Percentiles rank a stretch among this genome's conserved stretches.
Evolutionary conservation across 2,888 invertebrate genomes (phyloP).

Genomic region (Alentia gelatinosa): DNA sequence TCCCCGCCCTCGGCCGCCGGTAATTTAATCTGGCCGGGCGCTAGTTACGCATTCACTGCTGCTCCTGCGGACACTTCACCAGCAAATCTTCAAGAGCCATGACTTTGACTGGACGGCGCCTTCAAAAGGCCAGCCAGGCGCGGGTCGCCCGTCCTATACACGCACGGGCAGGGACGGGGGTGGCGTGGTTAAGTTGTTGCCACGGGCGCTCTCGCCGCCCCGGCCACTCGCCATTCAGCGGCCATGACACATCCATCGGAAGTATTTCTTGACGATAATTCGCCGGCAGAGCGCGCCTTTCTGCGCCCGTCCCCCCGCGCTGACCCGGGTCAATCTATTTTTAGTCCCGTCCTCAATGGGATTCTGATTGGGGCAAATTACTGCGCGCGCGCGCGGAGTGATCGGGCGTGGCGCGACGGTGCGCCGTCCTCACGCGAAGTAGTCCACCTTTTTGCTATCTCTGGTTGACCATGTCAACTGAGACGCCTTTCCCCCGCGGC

Average conservation of each 20-base stretch:
- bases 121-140: constrained; percentile 30
- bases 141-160: background rate
- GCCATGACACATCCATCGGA: constrained; percentile 49
- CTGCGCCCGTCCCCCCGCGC: constrained; percentile 48
- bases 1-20: background rate
- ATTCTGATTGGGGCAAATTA: constrained; percentile 54
- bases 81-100: constrained; percentile 50
- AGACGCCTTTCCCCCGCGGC: background rate
- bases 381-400: constrained; percentile 3
- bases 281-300: constrained; percentile 42
- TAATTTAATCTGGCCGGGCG: constrained; percentile 28
- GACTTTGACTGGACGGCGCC: constrained; percentile 37
- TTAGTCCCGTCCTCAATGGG: constrained; percentile 42
- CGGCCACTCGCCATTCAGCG: constrained; percentile 6
- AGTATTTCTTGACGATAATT: constrained; percentile 53
- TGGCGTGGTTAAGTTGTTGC: constrained; percentile 47
- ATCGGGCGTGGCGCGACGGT: background rate
- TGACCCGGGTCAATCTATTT: constrained; percentile 51
- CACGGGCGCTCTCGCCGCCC: background rate
- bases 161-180: background rate
- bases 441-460: background rate
- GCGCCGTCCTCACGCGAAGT: background rate
- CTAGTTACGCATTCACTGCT: constrained; percentile 46
- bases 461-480: background rate
- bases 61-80: constrained; percentile 4